Conservation (phyloP, 1,140 invertebrate species). For the Apis cerana region DNA sequence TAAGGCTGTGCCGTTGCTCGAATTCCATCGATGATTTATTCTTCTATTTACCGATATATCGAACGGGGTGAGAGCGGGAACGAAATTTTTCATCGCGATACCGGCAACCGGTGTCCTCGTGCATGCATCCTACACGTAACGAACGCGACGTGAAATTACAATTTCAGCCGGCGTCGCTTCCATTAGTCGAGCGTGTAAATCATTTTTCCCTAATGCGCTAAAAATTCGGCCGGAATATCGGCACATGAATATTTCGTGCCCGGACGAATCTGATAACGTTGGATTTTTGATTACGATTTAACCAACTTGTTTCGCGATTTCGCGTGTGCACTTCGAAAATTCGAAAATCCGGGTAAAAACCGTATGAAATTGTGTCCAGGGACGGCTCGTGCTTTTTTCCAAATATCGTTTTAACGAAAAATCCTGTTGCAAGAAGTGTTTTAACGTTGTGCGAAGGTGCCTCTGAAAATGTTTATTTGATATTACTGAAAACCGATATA, state of each 20-base stretch:
- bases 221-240: conserved; percentile 8
- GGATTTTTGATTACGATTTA: conserved; percentile 18
- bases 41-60: conserved; percentile 20
- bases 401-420: neutral
- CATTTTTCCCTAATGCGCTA: conserved; percentile 18
- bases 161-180: neutral
- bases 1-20: neutral
- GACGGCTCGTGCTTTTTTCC: no score
- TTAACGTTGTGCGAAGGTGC: neutral
- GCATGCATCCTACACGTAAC: neutral
- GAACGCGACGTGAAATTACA: conserved; percentile 18
- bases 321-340: neutral
- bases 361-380: neutral
- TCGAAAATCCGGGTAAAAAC: neutral
- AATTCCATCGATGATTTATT: conserved; percentile 25
- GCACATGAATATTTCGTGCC: conserved; percentile 27
- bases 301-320: conserved; percentile 4
- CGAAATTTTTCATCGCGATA: neutral
- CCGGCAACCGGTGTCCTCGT: neutral
- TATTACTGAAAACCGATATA: no score
- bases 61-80: neutral
- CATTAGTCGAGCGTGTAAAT: conserved; percentile 20
- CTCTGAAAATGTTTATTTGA: no score
- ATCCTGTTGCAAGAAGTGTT: neutral
- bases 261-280: conserved; percentile 1